These are phyloP conservation scores for Pachyrhynchus sulphureomaculatus DNA, from an alignment of 1,140 invertebrate genomes.

Conservation along the genomic window DNA sequence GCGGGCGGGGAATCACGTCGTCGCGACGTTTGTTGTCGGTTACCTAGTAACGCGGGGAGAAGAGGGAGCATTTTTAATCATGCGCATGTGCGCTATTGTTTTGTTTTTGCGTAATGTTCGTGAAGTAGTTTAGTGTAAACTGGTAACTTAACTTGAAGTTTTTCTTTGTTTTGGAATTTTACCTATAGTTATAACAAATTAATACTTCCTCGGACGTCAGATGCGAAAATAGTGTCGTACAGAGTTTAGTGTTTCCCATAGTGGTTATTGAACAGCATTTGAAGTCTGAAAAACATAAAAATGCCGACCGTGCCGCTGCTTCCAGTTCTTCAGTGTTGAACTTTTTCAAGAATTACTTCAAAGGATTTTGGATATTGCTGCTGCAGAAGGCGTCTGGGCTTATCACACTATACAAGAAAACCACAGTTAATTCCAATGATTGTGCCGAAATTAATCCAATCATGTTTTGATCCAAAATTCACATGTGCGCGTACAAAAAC, in stretches of 20 bases:
- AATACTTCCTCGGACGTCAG: conserved; percentile 40
- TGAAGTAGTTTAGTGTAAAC: too few relatives aligned
- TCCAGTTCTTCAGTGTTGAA: conserved; percentile 41
- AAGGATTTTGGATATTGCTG: conserved; percentile 33
- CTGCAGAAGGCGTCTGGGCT: conserved; percentile 40
- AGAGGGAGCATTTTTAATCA: too few relatives aligned
- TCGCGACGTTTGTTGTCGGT: too few relatives aligned
- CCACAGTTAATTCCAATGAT: not conserved
- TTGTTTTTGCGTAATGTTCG: too few relatives aligned
- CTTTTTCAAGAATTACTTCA: conserved; percentile 42
- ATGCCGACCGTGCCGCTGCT: conserved; percentile 43
- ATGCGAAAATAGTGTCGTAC: conserved; percentile 47
- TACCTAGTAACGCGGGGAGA: too few relatives aligned
- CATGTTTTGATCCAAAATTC: too few relatives aligned
- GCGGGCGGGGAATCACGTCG: too few relatives aligned
- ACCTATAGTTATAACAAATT: conserved; percentile 41
- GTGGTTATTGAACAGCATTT: conserved; percentile 49
- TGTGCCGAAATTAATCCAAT: too few relatives aligned
- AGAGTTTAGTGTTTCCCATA: conserved; percentile 42
- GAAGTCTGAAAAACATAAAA: conserved; percentile 48
- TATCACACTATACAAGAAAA: conserved; percentile 32
- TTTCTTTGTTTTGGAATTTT: not conserved
- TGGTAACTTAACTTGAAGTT: too few relatives aligned
- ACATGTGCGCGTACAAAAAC: too few relatives aligned
- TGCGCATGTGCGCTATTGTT: too few relatives aligned